phyloP scores from a whole-genome alignment of 2,888 invertebrate genomes.

The Microctonus aethiopoides region DNA sequence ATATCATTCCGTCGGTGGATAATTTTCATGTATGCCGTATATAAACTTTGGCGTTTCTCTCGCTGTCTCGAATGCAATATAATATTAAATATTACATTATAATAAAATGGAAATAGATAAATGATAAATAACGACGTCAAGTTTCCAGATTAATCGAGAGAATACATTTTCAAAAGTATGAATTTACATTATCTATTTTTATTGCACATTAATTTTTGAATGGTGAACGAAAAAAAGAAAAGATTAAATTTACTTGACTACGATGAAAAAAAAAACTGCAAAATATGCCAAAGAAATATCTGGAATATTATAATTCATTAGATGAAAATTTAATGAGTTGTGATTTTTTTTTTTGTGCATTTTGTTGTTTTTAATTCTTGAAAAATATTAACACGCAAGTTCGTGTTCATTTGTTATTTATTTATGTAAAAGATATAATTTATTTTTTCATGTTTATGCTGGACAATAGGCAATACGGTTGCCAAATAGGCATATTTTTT shows the following conservation, averaged over 20 bases:
- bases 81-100: slow-evolving; percentile 26
- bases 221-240: neutral
- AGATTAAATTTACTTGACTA: neutral
- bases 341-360: neutral
- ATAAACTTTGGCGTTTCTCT: slow-evolving; percentile 22
- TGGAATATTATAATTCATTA: neutral
- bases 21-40: slow-evolving; percentile 34
- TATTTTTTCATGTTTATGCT: neutral
- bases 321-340: neutral
- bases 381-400: neutral
- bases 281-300: neutral
- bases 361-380: neutral
- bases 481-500: neutral
- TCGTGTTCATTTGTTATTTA: neutral
- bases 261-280: neutral
- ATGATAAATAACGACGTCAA: neutral
- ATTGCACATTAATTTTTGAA: neutral
- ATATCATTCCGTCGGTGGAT: slow-evolving; percentile 40
- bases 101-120: neutral
- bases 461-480: neutral
- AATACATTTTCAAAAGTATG: neutral
- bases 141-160: neutral
- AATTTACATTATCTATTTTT: slow-evolving; percentile 9
- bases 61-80: slow-evolving; percentile 43
- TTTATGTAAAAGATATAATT: neutral